These are phyloP conservation scores for Notodonta dromedarius DNA, from an alignment of 2,888 invertebrate genomes.

Conservation along the genomic window DNA sequence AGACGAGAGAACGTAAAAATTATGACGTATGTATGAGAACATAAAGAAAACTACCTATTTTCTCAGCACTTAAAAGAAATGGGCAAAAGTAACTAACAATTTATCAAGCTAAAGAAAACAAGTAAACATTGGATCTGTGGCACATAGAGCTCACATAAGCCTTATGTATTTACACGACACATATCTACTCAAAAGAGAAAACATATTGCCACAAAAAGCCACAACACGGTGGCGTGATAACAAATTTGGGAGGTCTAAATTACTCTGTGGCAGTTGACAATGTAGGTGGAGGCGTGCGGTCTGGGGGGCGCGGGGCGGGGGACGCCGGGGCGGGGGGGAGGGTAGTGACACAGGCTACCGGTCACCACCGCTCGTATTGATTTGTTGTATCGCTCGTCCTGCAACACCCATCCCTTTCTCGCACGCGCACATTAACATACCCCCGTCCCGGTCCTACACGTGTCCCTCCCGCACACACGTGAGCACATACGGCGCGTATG, in stretches of 20 bases:
- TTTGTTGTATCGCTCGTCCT: constrained; percentile 85
- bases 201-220: constrained; percentile 46
- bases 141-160: constrained; percentile 26
- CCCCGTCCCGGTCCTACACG: constrained; percentile 58
- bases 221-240: constrained; percentile 49
- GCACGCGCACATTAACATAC: constrained; percentile 46
- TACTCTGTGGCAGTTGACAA: constrained; percentile 80
- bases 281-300: constrained; percentile 81
- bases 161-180: constrained; percentile 20
- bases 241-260: constrained; percentile 62
- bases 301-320: constrained; percentile 53
- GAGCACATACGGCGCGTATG: constrained; percentile 69
- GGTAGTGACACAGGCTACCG: constrained; percentile 84
- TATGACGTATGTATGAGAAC: background rate
- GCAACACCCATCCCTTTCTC: constrained; percentile 74
- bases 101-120: constrained; percentile 5
- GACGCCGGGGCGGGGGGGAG: constrained; percentile 40
- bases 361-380: constrained; percentile 85
- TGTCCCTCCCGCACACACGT: constrained; percentile 72
- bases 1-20: background rate
- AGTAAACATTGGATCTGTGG: constrained; percentile 18
- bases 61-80: background rate
- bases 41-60: background rate
- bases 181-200: constrained; percentile 32
- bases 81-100: constrained; percentile 3